Evolutionary conservation across 2,797 vertebrate species (phyloP), one percentile per base, ranked within the genome.

Genomic region (Pipistrellus kuhlii): DNA sequence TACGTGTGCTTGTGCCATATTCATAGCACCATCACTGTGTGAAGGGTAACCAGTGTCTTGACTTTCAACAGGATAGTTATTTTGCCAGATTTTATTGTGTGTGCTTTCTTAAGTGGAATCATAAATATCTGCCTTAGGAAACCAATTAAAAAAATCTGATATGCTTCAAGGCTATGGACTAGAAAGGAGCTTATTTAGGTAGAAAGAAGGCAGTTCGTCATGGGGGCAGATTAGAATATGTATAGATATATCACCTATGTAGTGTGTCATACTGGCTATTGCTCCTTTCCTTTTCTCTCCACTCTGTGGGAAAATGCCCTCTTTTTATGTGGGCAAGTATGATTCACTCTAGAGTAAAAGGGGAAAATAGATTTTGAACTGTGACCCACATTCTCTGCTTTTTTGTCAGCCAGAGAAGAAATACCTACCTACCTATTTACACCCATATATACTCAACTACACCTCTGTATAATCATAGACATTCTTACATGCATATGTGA

Each of bases 311-410:
- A 90, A 72, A 84, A 78, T 66, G 10, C 30, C 35, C 41, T 78
- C 10, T 68, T 91, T 57, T 3, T 71, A 55, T 76, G 51, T 93
- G 75, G 75, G 38, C 51, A 88, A 82, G 27, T 83, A 44, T 48
- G 89, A 89, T 35, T 86, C 51, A 41, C 46, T 3, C 25, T 88
- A 46, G 76, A 78, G 53, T 55, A 91, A 86, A 75, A 41, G 11
- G 32, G 48, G 21, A 53, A 41, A 51, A 25, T 83, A 41, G 27
- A 8, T 95, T 96, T 91, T 88, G 76, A 96, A 80, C 35, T 59
- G 21, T 83, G 69, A 76, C 7, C 41, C 72, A 51, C 25, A 10
- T 80, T 62, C 66, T 92, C 23, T 46, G 35, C 14, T 38, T 53
- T n/a, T 88, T 89, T 69, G 32, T 73, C 64, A 86, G 17, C 7